These are phyloP conservation scores for Grapholita molesta DNA, from an alignment of 1,140 invertebrate genomes.

Conservation along the genomic window DNA sequence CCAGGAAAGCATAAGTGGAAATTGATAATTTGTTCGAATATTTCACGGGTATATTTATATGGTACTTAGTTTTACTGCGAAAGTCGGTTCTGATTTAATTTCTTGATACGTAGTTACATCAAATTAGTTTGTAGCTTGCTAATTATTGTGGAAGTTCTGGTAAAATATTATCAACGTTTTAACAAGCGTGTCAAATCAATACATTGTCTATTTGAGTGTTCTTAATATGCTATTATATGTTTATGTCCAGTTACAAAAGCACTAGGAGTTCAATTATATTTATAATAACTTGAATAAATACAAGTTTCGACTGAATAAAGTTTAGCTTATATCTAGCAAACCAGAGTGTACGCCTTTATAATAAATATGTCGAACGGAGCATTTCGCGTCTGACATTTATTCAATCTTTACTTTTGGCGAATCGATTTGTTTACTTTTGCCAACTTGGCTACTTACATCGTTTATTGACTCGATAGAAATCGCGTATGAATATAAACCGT, in stretches of 20 bases:
- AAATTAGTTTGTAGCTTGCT: not conserved
- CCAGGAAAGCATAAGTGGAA: not conserved
- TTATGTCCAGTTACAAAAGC: no score
- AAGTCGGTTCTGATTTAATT: not conserved
- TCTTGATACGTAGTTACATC: not conserved
- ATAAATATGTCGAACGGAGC: no score
- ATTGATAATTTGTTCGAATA: not conserved
- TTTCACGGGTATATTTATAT: not conserved
- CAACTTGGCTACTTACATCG: not conserved
- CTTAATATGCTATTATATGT: no score
- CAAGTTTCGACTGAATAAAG: no score
- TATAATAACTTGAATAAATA: no score
- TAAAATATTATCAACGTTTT: not conserved
- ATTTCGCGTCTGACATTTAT: no score
- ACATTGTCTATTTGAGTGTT: no score
- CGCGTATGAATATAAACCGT: not conserved
- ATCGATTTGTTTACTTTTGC: not conserved
- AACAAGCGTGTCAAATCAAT: not conserved
- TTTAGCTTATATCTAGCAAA: no score
- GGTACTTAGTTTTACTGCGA: not conserved
- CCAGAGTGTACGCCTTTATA: no score
- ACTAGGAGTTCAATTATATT: no score
- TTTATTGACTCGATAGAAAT: constrained; percentile 7
- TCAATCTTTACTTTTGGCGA: no score
- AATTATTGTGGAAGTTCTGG: not conserved